Evolutionary conservation across 2,888 invertebrate genomes (phyloP).

Genomic region (Ypsolopha scabrella): DNA sequence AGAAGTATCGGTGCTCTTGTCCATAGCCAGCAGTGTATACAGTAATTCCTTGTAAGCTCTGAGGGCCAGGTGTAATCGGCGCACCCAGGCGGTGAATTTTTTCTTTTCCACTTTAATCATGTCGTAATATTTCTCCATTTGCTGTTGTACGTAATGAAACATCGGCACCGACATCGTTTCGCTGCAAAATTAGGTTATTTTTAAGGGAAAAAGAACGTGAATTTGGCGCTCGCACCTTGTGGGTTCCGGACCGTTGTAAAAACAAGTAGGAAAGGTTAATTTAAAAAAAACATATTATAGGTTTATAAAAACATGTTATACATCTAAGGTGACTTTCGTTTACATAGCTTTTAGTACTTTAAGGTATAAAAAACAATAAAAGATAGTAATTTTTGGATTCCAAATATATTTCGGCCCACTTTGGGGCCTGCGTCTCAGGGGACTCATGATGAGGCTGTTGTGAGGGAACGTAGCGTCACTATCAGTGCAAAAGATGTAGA

Average conservation of each 20-base stretch:
- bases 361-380: too few relatives aligned
- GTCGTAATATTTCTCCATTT: slow-evolving; percentile 88
- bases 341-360: too few relatives aligned
- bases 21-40: slow-evolving; percentile 85
- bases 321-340: too few relatives aligned
- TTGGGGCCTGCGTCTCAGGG: too few relatives aligned
- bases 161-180: slow-evolving; percentile 93
- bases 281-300: background rate
- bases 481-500: too few relatives aligned
- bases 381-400: too few relatives aligned
- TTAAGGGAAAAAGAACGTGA: background rate
- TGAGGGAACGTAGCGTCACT: too few relatives aligned
- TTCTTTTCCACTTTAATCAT: slow-evolving; percentile 90
- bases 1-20: slow-evolving; percentile 75
- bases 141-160: slow-evolving; percentile 95
- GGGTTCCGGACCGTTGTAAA: background rate
- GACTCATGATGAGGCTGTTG: too few relatives aligned
- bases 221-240: background rate
- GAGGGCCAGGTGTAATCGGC: slow-evolving; percentile 87
- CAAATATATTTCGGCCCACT: too few relatives aligned
- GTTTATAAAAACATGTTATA: too few relatives aligned
- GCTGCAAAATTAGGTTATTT: slow-evolving; percentile 54
- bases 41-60: slow-evolving; percentile 86
- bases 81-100: slow-evolving; percentile 84
- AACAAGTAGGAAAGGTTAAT: background rate